Conservation (phyloP, 2,888 invertebrate genomes). For the Melangyna quadrimaculata region DNA sequence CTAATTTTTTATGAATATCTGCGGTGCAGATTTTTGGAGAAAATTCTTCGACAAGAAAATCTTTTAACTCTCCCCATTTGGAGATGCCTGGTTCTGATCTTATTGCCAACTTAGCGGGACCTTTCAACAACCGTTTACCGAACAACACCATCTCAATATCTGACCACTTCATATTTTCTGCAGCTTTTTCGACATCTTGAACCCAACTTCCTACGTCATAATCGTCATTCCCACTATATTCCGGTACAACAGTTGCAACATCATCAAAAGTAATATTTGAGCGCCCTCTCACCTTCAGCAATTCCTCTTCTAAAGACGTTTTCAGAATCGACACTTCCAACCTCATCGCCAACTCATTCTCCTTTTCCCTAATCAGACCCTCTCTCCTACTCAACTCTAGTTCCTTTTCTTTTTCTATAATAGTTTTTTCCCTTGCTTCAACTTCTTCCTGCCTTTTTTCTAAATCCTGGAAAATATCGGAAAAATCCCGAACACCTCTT, state of each 20-base stretch:
- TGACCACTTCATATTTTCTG: background rate
- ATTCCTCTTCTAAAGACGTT: no score
- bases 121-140: background rate
- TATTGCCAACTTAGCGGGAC: slow-evolving; percentile 2
- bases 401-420: background rate
- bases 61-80: slow-evolving; percentile 1
- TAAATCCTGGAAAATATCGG: background rate
- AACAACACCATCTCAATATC: slow-evolving; percentile 4
- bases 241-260: slow-evolving; percentile 1
- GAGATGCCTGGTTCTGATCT: background rate
- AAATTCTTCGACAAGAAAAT: slow-evolving; percentile 5
- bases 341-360: no score
- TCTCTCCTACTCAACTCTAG: no score
- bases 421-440: background rate
- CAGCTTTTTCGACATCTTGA: background rate
- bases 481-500: background rate
- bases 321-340: background rate
- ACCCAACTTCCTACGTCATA: slow-evolving; percentile 15
- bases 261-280: background rate
- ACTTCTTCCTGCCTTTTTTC: background rate
- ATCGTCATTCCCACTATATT: slow-evolving; percentile 6
- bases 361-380: no score
- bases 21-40: slow-evolving; percentile 3
- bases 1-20: background rate
- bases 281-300: no score